Base-by-base conservation (phyloP, 2,797 vertebrate genomes). In the Neosilurus hyrtlii region DNA sequence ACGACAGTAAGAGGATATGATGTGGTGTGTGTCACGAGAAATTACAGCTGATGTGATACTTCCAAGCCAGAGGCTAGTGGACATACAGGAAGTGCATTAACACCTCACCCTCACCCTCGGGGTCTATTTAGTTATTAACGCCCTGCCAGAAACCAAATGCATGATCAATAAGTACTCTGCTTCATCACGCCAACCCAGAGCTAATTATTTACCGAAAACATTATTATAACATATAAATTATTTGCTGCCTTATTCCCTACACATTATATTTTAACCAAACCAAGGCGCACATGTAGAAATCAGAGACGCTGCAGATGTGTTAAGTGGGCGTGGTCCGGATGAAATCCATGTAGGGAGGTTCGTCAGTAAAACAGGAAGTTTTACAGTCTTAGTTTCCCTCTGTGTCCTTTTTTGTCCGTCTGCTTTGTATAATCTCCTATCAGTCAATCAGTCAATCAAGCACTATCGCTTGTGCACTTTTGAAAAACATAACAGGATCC, bases 361-460 rank as follows among this genome's bases (percentile, higher is more conserved):
- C 24, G 8, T 51, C 18, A 54, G n/a, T 35, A 7, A 57, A 56
- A 56, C 24, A 73, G 52, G 24, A 73, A 54, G 52, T 56, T 51
- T 16, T 20, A 11, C 24, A 30, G 52, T 2, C 2, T 49, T 62
- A 7, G 61, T n/a, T 2, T 3, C 18, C 14, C 18, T n/a, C 78
- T 26, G 7, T 20, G 3, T 56, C 71, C 62, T 65, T 65, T 14
- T 65, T 26, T 66, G 22, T n/a, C 43, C n/a, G 14, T 35, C 52
- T 35, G 65, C 10, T 76, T 54, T 80, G n/a, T 37, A 59, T n/a
- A 72, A 84, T 63, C 49, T 72, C 66, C 84, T 78, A 83, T 84
- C 71, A 37, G 78, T 82, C 6, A 43, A 43, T 2, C 71, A 37
- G 78, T 82, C 8, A 43, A 43, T 4, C 43, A 43, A 43, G 74